These are phyloP conservation scores for Euwallacea fornicatus DNA, from an alignment of 1,140 invertebrate genomes.

Conservation along the genomic window DNA sequence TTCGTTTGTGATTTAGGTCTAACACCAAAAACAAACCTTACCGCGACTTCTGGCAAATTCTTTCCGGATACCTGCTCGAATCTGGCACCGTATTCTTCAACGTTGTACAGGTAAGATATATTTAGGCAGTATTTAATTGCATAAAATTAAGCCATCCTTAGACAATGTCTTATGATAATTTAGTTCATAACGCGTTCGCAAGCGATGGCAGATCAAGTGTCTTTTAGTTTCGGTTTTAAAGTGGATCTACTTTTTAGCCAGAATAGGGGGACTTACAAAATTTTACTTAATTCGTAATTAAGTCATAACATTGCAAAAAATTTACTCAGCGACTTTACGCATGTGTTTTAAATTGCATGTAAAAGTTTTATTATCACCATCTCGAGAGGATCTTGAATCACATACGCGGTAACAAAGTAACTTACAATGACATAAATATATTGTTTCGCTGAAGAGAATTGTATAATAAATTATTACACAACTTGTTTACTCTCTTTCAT, in stretches of 20 bases:
- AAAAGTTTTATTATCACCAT: no score
- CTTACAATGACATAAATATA: no score
- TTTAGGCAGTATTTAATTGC: no score
- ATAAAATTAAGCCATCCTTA: slow-evolving; percentile 35
- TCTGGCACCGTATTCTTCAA: no score
- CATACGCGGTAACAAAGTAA: not conserved
- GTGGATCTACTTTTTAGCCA: slow-evolving; percentile 45
- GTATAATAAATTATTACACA: slow-evolving; percentile 21
- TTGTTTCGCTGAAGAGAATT: not conserved
- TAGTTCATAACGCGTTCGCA: slow-evolving; percentile 41
- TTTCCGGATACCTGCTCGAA: no score
- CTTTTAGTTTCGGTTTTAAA: slow-evolving; percentile 58
- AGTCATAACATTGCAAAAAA: no score
- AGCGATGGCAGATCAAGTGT: slow-evolving; percentile 51
- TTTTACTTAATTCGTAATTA: slow-evolving; percentile 5
- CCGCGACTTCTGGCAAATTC: no score
- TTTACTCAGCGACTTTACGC: no score
- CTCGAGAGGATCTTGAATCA: not conserved
- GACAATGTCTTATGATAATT: slow-evolving; percentile 41
- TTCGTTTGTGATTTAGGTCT: no score
- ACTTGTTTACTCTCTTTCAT: slow-evolving; percentile 36
- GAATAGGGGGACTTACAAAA: slow-evolving; percentile 58
- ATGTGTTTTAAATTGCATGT: no score
- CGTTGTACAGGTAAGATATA: no score
- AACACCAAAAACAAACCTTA: no score